These are phyloP conservation scores for Mythimna albipuncta DNA, from an alignment of 2,888 invertebrate genomes.

Conservation along the genomic window DNA sequence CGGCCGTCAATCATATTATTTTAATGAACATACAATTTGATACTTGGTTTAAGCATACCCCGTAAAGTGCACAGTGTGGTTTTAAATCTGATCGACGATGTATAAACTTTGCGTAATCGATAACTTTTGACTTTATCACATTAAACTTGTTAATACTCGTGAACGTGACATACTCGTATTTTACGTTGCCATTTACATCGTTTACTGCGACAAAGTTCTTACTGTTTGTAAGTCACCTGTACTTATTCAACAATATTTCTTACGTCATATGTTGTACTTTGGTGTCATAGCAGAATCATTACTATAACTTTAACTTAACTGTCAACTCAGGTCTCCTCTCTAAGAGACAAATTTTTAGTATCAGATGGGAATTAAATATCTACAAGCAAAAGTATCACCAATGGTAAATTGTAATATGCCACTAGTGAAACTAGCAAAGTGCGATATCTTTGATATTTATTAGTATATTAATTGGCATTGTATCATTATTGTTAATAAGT, in stretches of 20 bases:
- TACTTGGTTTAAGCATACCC: too few relatives aligned
- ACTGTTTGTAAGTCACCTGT: neutral
- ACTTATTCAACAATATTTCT: neutral
- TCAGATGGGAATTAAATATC: neutral
- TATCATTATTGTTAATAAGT: too few relatives aligned
- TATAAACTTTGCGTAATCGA: neutral
- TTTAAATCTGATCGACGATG: neutral
- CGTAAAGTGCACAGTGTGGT: too few relatives aligned
- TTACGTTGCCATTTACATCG: neutral
- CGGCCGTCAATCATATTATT: too few relatives aligned
- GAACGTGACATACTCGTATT: neutral
- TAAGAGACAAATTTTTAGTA: too few relatives aligned
- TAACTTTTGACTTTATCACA: neutral
- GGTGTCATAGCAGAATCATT: too few relatives aligned
- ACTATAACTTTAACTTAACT: too few relatives aligned
- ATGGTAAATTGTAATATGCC: constrained; percentile 7
- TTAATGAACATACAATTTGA: too few relatives aligned
- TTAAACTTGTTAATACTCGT: neutral
- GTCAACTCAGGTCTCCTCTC: too few relatives aligned
- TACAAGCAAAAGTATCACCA: neutral
- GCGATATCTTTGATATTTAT: too few relatives aligned
- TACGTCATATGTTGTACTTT: too few relatives aligned
- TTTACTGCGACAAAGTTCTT: neutral
- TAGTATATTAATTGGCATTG: too few relatives aligned
- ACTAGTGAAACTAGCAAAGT: constrained; percentile 10